Percentiles rank a stretch among this genome's conserved stretches.
Conservation (phyloP, 2,797 vertebrate species). For the Sciurus carolinensis region DNA sequence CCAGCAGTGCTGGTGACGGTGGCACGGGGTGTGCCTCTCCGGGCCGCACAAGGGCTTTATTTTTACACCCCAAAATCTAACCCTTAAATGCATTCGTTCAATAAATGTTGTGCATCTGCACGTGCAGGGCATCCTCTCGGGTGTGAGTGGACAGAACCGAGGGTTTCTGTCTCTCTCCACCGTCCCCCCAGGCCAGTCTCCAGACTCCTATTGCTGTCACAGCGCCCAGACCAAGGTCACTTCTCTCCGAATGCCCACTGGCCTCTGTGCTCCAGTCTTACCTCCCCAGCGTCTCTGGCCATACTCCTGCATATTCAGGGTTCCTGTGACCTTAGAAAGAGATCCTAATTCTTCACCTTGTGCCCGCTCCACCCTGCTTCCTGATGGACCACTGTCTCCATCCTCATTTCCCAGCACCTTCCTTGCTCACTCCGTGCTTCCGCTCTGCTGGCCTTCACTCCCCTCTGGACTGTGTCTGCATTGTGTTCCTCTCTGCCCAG, state of each 20-base stretch:
- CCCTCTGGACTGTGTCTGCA: too few relatives aligned
- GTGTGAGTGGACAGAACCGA: neutral
- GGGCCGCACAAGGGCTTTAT: neutral
- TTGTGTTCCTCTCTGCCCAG: neutral
- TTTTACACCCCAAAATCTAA: neutral
- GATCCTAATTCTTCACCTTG: neutral
- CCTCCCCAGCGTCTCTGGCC: neutral
- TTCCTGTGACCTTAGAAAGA: neutral
- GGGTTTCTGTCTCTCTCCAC: neutral
- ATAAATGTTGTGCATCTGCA: neutral
- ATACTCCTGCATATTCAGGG: neutral
- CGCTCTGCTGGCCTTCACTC: too few relatives aligned
- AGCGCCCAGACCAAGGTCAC: neutral
- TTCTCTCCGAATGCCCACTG: neutral
- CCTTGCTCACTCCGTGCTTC: neutral
- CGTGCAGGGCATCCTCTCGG: neutral
- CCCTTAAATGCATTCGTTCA: neutral
- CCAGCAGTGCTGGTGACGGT: neutral
- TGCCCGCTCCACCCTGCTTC: fast-evolving
- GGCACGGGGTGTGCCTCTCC: neutral
- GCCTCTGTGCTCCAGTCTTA: fast-evolving
- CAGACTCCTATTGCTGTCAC: neutral
- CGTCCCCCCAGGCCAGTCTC: fast-evolving
- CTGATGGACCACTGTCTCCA: fast-evolving
- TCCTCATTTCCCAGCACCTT: fast-evolving